Percentiles rank a stretch among this genome's conserved stretches.
Conservation (phyloP, 2,797 vertebrate genomes). For the Psittacula echo region DNA sequence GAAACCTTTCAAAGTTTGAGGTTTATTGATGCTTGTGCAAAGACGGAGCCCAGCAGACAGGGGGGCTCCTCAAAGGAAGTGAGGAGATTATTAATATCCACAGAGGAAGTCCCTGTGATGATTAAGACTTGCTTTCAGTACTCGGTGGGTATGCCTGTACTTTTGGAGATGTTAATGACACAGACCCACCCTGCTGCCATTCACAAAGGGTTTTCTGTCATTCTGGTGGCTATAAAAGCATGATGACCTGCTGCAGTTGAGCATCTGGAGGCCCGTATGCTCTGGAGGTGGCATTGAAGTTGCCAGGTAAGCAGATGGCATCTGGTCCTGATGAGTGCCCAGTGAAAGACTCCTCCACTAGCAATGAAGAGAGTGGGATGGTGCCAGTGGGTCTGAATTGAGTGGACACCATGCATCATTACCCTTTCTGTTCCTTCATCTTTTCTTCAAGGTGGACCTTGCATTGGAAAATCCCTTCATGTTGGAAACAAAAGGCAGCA, state of each 20-base stretch:
- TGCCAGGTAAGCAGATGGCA: background rate
- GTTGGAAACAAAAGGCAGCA: background rate
- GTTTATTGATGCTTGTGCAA: background rate
- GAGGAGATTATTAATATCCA: slow-evolving; percentile 29
- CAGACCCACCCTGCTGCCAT: background rate
- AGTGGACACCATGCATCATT: background rate
- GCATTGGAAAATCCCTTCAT: background rate
- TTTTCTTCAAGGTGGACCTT: background rate
- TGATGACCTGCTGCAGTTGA: background rate
- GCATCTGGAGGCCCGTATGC: background rate
- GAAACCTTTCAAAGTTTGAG: background rate
- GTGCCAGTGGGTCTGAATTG: background rate
- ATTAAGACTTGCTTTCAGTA: slow-evolving; percentile 3
- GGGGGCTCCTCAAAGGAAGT: background rate
- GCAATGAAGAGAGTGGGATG: background rate
- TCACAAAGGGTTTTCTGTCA: background rate
- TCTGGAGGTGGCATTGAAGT: background rate
- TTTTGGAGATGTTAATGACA: background rate
- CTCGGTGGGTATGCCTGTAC: background rate
- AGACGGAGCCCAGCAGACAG: background rate
- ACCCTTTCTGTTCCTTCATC: background rate
- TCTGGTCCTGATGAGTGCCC: background rate
- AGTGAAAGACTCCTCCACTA: background rate
- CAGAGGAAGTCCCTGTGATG: slow-evolving; percentile 35
- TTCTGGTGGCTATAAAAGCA: background rate